Conservation (phyloP, 2,113 vertebrate species). For the Verasper variegatus region DNA sequence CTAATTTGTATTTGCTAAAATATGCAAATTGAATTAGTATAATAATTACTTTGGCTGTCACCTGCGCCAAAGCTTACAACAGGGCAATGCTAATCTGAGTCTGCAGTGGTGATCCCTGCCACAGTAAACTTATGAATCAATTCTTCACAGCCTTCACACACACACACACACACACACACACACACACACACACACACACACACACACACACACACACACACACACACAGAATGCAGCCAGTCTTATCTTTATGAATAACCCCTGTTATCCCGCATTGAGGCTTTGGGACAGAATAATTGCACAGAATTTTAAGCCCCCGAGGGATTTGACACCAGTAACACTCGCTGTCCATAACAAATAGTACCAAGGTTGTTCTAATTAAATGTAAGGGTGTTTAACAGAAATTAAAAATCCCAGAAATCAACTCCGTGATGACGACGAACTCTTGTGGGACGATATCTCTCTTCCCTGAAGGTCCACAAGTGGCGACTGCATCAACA, state of each 20-base stretch:
- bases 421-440: constrained; percentile 10
- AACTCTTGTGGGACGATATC: neutral
- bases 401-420: constrained; percentile 2
- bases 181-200: too few relatives aligned
- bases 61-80: constrained; percentile 63
- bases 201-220: constrained; percentile 16
- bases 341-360: constrained; percentile 17
- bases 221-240: neutral
- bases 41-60: constrained; percentile 74
- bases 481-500: neutral
- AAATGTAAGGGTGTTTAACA: constrained; percentile 13
- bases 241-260: constrained; percentile 51
- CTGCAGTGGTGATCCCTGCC: constrained; percentile 54
- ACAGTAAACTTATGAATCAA: constrained; percentile 58
- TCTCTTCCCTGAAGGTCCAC: neutral
- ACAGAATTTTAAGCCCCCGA: constrained; percentile 23
- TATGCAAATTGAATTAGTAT: constrained; percentile 72
- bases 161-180: neutral
- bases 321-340: constrained; percentile 23
- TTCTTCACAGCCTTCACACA: constrained; percentile 37
- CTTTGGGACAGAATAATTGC: constrained; percentile 43
- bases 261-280: constrained; percentile 39
- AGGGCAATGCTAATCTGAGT: constrained; percentile 68
- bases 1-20: constrained; percentile 69
- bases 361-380: neutral